phyloP scores from a whole-genome alignment of 1,140 invertebrate genomes.

The Nixonia krombeini region DNA sequence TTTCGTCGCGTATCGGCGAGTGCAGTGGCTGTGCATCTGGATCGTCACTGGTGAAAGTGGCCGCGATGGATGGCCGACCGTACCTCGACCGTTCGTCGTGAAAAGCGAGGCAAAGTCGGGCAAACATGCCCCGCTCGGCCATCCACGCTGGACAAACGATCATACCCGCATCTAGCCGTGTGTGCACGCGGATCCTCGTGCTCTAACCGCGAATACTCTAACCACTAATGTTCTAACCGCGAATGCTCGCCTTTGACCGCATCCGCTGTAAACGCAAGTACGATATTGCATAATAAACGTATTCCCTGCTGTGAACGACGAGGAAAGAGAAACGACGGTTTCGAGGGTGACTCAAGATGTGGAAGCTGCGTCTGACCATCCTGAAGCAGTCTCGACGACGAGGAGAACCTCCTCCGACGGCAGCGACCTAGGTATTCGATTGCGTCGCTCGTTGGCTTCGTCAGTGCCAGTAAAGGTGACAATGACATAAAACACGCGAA shows the following conservation, averaged over 20 bases:
- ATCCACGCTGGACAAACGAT: neutral
- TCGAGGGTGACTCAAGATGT: too few relatives aligned
- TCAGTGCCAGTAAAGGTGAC: neutral
- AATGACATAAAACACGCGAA: constrained; percentile 51
- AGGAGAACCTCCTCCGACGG: too few relatives aligned
- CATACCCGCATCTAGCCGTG: neutral
- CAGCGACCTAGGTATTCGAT: too few relatives aligned
- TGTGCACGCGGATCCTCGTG: neutral
- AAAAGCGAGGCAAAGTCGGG: neutral
- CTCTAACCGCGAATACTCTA: neutral
- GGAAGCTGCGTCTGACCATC: too few relatives aligned
- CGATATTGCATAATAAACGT: too few relatives aligned
- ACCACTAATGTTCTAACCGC: neutral
- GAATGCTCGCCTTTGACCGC: neutral
- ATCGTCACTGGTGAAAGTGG: constrained; percentile 33
- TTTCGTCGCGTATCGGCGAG: too few relatives aligned
- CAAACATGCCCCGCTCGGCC: neutral
- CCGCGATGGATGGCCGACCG: constrained; percentile 11
- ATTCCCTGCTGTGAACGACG: too few relatives aligned
- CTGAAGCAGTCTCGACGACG: too few relatives aligned
- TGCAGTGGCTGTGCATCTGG: constrained; percentile 20
- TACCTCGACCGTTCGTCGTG: neutral
- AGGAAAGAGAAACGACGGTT: too few relatives aligned
- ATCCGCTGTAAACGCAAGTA: neutral
- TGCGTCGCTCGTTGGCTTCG: too few relatives aligned